Evolutionary conservation across 2,797 vertebrate genomes (phyloP).

Genomic region (Liasis olivaceus): DNA sequence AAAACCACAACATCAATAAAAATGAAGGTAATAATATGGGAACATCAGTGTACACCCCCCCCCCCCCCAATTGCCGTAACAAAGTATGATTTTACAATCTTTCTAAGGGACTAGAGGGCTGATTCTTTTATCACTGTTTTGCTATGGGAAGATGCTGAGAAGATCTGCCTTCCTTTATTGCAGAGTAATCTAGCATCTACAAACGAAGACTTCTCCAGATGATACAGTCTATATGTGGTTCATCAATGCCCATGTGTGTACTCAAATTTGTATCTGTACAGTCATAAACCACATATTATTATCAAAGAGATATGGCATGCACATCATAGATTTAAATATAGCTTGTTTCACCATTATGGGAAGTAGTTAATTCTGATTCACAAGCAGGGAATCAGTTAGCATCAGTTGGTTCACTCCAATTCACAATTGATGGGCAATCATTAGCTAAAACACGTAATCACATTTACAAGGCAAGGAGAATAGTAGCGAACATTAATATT

Average conservation of each 20-base stretch:
- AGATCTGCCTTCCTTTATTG: neutral
- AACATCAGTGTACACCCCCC: neutral
- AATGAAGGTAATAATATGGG: too few species aligned
- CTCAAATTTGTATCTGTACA: neutral
- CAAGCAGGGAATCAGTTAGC: neutral
- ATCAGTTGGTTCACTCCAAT: neutral
- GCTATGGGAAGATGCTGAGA: neutral
- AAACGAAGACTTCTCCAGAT: neutral
- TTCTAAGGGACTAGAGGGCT: neutral
- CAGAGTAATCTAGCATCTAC: neutral
- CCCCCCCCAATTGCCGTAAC: neutral
- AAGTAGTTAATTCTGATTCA: neutral
- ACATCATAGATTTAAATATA: neutral
- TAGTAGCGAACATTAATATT: neutral
- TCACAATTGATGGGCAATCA: neutral
- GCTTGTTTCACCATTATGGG: neutral
- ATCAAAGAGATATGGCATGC: neutral
- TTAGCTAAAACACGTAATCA: neutral
- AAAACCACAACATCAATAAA: neutral
- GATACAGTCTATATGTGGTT: neutral
- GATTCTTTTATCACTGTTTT: neutral
- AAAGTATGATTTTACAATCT: neutral
- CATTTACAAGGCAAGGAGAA: neutral
- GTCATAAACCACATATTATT: neutral
- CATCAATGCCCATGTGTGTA: neutral